phyloP scores from a whole-genome alignment of 2,888 invertebrate species.

The Cotesia congregata region DNA sequence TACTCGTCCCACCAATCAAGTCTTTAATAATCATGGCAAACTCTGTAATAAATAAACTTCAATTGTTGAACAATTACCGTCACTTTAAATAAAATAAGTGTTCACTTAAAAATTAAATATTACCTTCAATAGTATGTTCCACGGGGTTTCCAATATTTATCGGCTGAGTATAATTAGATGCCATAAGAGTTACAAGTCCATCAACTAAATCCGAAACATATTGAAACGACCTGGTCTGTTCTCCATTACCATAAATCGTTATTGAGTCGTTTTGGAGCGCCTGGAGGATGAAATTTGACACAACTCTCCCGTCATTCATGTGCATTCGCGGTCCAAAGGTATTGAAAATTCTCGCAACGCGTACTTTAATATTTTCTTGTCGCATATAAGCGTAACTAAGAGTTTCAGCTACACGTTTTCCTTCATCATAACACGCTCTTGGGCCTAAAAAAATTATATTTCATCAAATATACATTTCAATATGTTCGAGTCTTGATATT shows the following conservation, averaged over 20 bases:
- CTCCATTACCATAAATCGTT: slow-evolving; percentile 90
- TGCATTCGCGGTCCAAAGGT: slow-evolving; percentile 99
- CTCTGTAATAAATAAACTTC: slow-evolving; percentile 73
- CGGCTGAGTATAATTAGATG: slow-evolving; percentile 91
- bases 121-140: slow-evolving; percentile 94
- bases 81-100: slow-evolving; percentile 11
- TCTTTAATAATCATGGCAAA: slow-evolving; percentile 89
- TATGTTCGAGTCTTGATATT: background rate
- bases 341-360: slow-evolving; percentile 98
- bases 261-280: slow-evolving; percentile 95
- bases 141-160: slow-evolving; percentile 98
- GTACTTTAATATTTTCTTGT: slow-evolving; percentile 94
- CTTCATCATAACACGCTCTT: slow-evolving; percentile 98
- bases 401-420: slow-evolving; percentile 98
- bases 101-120: slow-evolving; percentile 23
- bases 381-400: slow-evolving; percentile 96
- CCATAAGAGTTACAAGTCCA: slow-evolving; percentile 93
- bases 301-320: slow-evolving; percentile 97
- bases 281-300: slow-evolving; percentile 98
- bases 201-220: slow-evolving; percentile 98
- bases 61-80: background rate
- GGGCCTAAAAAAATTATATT: slow-evolving; percentile 75
- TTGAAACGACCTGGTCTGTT: slow-evolving; percentile 96
- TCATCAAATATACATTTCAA: background rate
- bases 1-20: slow-evolving; percentile 87